Evolutionary conservation across 2,113 vertebrate species (phyloP), one percentile per base, ranked within the genome.

Genomic region (Ameiurus melas): DNA sequence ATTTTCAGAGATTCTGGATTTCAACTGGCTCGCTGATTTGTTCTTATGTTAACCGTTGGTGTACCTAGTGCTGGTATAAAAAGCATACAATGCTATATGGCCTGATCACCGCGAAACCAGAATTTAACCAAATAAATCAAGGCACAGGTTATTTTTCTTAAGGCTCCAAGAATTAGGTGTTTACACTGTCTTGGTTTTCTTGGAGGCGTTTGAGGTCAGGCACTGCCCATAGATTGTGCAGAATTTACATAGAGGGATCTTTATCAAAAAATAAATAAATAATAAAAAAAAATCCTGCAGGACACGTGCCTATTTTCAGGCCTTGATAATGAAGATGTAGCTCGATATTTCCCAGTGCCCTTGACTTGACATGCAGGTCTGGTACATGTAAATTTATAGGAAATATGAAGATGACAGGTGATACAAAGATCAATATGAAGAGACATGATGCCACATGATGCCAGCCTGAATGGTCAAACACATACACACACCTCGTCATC

Each of bases 401-500:
- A 22, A 75, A 75, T 43, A 19, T 39, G 30, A 66, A 79, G 6
- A 55, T 60, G 55, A 36, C 55, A 2, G 53, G 53, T 58, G 53
- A 55, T 7, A 78, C 75, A n/a, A n/a, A 55, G 27, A 20, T 57
- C 51, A 57, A 17, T n/a, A 70, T 57, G 19, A 93, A 93, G 94
- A 97, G 95, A 84, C 9, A 33, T 33, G 25, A 95, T 92, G 94
- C 94, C 93, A 95, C 30, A 58, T 30, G 36, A 95, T 93, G 94
- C 94, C 94, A 95, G 95, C 95, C 95, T 93, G 95, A 97, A 62
- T n/a, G 7, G 75, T 30, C 57, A 78, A 33, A 78, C 27, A 79
- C 71, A 77, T 20, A n/a, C 94, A 94, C 95, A 93, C 89, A 95
- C 98, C 96, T 97, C 97, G 97, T 99, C 98, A 95, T 99, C 98